Evolutionary conservation across 2,113 vertebrate genomes (phyloP).

Genomic region (Rhinoptilus africanus): DNA sequence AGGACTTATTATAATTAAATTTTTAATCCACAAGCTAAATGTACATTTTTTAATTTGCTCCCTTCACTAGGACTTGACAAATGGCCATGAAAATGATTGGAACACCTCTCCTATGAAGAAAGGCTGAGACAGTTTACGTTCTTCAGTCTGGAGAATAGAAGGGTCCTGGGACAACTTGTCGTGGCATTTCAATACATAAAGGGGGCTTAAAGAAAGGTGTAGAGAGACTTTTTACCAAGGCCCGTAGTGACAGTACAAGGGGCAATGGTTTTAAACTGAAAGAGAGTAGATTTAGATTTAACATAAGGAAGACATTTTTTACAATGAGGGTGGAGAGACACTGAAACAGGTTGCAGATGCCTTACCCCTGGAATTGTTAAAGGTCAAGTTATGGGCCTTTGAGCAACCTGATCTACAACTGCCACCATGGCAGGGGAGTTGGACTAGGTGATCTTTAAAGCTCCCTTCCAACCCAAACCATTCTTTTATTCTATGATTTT

Average conservation of each 20-base stretch:
- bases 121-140: not conserved
- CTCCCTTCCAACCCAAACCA: not conserved
- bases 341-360: not conserved
- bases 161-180: fast-evolving
- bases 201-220: not conserved
- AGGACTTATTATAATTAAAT: not conserved
- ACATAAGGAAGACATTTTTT: not conserved
- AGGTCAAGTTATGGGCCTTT: not conserved
- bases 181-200: not conserved
- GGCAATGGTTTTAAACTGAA: not conserved
- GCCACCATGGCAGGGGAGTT: not conserved
- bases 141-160: not conserved
- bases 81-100: not conserved
- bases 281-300: not conserved
- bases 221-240: not conserved
- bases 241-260: not conserved
- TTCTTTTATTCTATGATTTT: not conserved
- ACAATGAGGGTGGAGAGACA: not conserved
- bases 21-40: not conserved
- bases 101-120: not conserved
- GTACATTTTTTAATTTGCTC: not conserved
- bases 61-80: not conserved
- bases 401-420: not conserved
- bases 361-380: not conserved
- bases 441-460: not conserved